Base-by-base conservation (phyloP, 1,140 invertebrate genomes). In the Zophobas morio region DNA sequence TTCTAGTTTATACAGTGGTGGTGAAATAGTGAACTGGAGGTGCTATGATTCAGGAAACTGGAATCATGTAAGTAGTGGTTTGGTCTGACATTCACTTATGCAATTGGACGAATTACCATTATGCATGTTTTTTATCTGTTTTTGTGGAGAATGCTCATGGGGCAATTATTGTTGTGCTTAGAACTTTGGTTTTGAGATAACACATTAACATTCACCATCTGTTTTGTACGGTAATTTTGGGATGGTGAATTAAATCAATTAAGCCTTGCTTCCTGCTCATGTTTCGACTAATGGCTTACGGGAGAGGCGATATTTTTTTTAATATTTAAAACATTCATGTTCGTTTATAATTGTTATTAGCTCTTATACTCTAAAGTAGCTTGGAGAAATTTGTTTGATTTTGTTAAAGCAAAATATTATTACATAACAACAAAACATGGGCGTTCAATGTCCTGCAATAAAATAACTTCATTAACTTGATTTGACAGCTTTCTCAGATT, bases 21-120 rank as follows among this genome's bases (percentile, higher is more conserved):
- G 60, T 66, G 60, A 66, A 66, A 66, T 46, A 66, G 60, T 63
- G 57, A 63, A 36, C 39, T 63, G 57, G 57, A 63, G 57, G 57
- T 66, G 37, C 37, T 66, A 66, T 66, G 60, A 66, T 66, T 66
- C 60, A 66, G 60, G 60, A 66, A 66, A 66, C 60, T 66, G 60
- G 60, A 66, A 42, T 66, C 60, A 66, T 66, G 60, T 66, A 46
- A 66, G 60, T 66, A 66, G 60, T 37, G 71, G 37, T 54, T 51
- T 73, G 49, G 49, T 56, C 71, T 73, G 71, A 73, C 71, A 73
- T 73, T 73, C 36, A 73, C 71, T 73, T 73, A 73, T 73, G 71
- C 71, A 73, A 73, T 47, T 53, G 51, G 39, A 66, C 60, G 60
- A 66, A 66, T 66, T 66, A 66, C 46, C 46, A 66, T 66, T 66